Base-by-base conservation (phyloP, 2,113 vertebrate species). In the Proteles cristata region DNA sequence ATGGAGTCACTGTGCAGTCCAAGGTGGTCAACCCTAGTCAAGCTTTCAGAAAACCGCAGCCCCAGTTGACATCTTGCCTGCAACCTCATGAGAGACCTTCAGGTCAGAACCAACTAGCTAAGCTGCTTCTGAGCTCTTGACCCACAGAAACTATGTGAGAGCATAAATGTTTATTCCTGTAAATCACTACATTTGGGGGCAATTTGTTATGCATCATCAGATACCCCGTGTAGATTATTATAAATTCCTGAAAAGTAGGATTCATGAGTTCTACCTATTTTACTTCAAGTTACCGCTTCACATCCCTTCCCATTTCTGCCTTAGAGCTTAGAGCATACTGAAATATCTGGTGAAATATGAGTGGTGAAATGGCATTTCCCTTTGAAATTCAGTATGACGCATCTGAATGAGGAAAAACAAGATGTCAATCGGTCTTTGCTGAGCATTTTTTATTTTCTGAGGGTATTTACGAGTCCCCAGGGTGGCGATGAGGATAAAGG, bases 221-320 rank as follows among this genome's bases (percentile, higher is more conserved):
- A 23, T 76, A 95, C 33, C 31, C 77, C 92, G 48, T 33, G 80
- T 12, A 92, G 25, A 53, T 26, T 80, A 84, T 66, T 84, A 84
- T 66, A 73, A 63, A 89, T 79, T 97, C 55, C 81, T 93, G 93
- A 65, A 91, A 88, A 90, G 66, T 66, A 23, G 77, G 76, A 94
- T 69, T 93, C 25, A 45, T 61, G 53, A 66, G 66, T 93, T 83
- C 35, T 23, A 91, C 17, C 81, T 82, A 76, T 76, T 96, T 84
- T 63, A 61, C 71, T 26, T 94, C 65, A 76, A 74, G 66, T 53
- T 71, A 85, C 33, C 71, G 10, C 6, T 93, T 65, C 15, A 76
- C n/a, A 31, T 65, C 26, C 39, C 48, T n/a, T 50, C 19, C 25
- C 11, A 4, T 5, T 23, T 15, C 43, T 1, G 9, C 19, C 48